phyloP scores from a whole-genome alignment of 1,140 invertebrate genomes.

The Bombus affinis region DNA sequence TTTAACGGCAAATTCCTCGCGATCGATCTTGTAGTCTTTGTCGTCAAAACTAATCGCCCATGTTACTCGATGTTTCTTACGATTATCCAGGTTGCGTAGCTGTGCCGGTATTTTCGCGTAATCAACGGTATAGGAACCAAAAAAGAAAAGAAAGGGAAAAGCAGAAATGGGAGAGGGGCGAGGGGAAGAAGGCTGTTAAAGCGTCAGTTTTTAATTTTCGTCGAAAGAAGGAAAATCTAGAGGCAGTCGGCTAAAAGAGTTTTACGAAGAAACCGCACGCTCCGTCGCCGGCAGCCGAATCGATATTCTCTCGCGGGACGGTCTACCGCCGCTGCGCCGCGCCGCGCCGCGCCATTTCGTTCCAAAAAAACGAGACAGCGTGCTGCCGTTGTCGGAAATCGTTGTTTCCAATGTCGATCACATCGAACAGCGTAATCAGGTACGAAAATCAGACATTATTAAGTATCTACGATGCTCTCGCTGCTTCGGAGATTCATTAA shows the following conservation, averaged over 20 bases:
- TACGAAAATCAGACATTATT: neutral
- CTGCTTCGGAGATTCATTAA: conserved; percentile 1
- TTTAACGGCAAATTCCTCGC: neutral
- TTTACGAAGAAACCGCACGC: neutral
- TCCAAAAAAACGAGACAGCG: neutral
- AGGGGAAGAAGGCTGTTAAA: accelerated
- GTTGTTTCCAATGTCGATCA: neutral
- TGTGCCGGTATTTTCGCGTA: too few species aligned
- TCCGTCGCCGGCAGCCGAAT: neutral
- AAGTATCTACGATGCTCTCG: neutral
- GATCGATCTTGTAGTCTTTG: neutral
- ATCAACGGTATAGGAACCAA: neutral
- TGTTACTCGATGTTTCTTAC: too few species aligned
- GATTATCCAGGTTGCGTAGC: too few species aligned
- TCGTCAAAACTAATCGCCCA: neutral
- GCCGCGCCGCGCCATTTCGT: neutral
- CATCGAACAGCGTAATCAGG: neutral
- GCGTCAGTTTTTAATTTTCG: neutral
- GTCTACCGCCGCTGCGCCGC: neutral
- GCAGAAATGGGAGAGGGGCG: neutral
- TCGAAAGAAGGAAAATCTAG: neutral
- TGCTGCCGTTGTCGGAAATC: neutral
- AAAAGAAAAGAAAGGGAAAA: neutral
- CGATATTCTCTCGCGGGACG: conserved; percentile 43
- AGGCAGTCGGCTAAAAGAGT: neutral